phyloP scores from a whole-genome alignment of 2,113 vertebrate species.

The Ginglymostoma cirratum region DNA sequence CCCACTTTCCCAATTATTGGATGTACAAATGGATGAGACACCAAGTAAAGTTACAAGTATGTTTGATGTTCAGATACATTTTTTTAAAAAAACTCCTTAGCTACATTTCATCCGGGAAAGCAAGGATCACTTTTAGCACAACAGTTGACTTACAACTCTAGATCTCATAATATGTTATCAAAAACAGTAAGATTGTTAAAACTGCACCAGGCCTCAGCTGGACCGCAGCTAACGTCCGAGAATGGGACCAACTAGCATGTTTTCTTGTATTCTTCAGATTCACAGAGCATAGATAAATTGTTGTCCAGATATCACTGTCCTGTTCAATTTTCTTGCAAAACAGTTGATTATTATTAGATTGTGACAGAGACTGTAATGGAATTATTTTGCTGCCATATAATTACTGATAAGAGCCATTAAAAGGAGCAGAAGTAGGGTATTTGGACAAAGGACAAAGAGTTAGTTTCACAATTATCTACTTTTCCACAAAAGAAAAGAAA shows the following conservation, averaged over 20 bases:
- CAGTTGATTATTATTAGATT: not conserved
- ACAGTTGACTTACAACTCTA: not conserved
- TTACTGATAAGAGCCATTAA: not conserved
- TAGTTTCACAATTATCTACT: not conserved
- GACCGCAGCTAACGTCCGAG: not conserved
- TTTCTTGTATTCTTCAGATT: not conserved
- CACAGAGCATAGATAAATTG: not conserved
- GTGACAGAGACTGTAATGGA: not conserved
- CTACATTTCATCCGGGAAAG: not conserved
- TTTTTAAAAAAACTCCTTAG: not conserved
- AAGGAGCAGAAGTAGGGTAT: not conserved
- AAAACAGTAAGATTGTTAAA: not conserved
- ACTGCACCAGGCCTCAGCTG: not conserved
- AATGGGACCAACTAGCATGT: not conserved
- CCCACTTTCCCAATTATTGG: not conserved
- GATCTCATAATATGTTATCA: not conserved
- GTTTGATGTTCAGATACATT: not conserved
- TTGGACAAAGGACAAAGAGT: not conserved
- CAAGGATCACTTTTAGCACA: not conserved
- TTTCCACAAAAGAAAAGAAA: not conserved
- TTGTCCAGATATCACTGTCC: no score
- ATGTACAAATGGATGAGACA: not conserved
- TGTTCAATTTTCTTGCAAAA: constrained; percentile 17
- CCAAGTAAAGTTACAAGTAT: not conserved
- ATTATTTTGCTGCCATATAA: not conserved